Base-by-base conservation (phyloP, 2,113 vertebrate genomes). In the Platichthys stellatus region DNA sequence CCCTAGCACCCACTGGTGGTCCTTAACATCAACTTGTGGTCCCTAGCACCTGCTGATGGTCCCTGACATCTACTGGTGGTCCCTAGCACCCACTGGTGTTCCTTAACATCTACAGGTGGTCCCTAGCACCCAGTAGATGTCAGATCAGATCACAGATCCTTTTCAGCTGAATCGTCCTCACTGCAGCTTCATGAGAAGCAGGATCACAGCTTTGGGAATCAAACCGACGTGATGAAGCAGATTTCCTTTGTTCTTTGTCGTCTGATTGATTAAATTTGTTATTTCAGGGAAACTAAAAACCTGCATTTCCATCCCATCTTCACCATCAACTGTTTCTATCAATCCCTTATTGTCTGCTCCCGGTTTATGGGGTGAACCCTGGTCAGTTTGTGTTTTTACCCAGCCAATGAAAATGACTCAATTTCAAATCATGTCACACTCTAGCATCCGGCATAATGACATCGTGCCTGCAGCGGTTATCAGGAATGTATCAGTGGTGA, bases 351-450 rank as follows among this genome's bases (percentile, higher is more conserved):
- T 65, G 51, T 15, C 26, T 24, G 21, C 45, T 56, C 15, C 3
- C 72, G 3, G 56, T 47, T 40, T 1, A 12, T 6, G 13, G 9
- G 70, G 21, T 31, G 28, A 70, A 51, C 63, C 75, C 9, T 51
- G 58, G 31, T 62, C 72, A 57, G 20, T 61, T 65, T 73, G 76
- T 83, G 51, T 78, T 28, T 69, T 74, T 80, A 80, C 26, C 63
- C 51, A 20, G 40, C n/a, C 38, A 12, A 47, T 31, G 51, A 23
- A 70, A 86, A 90, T 84, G 15, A 61, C 59, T 74, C 53, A 0
- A 70, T 90, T 79, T 72, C 18, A 49, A 89, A 88, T 58, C 82
- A 75, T 65, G 83, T 88, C 89, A 90, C 84, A 78, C 70, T 24
- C 72, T 26, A 60, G 43, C 49, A 49, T n/a, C 51, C 18, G 1